These are phyloP conservation scores for Camelus dromedarius DNA, from an alignment of 2,113 vertebrate species.

Conservation along the genomic window DNA sequence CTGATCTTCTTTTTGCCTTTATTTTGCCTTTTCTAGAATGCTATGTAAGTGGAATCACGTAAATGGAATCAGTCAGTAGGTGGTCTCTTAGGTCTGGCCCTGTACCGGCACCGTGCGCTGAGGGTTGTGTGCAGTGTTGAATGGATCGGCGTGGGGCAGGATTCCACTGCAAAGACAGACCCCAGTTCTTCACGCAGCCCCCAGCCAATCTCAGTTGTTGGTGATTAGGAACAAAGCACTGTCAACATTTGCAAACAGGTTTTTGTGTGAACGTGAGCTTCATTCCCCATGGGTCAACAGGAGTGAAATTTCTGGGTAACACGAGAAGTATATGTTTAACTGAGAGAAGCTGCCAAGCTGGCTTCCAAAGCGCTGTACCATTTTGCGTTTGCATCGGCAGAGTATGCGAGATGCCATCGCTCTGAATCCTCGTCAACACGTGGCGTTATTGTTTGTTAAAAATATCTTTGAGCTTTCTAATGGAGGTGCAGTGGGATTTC, in stretches of 20 bases:
- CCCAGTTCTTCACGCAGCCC: fast-evolving
- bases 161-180: fast-evolving
- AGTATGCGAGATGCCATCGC: fast-evolving
- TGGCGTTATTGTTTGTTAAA: background rate
- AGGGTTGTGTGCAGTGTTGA: fast-evolving
- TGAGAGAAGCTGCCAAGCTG: fast-evolving
- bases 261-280: background rate
- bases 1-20: too few species aligned
- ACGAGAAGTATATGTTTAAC: background rate
- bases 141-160: fast-evolving
- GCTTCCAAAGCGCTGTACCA: fast-evolving
- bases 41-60: fast-evolving
- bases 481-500: fast-evolving
- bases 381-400: fast-evolving
- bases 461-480: too few species aligned
- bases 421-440: background rate
- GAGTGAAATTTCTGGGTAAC: too few species aligned
- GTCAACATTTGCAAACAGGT: background rate
- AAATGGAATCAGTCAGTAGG: fast-evolving
- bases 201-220: too few species aligned
- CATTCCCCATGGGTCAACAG: background rate
- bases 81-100: background rate
- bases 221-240: background rate
- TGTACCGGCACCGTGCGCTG: fast-evolving
- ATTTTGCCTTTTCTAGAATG: background rate